Evolutionary conservation across 2,888 invertebrate genomes (phyloP).

Genomic region (Drosophila ustulata): DNA sequence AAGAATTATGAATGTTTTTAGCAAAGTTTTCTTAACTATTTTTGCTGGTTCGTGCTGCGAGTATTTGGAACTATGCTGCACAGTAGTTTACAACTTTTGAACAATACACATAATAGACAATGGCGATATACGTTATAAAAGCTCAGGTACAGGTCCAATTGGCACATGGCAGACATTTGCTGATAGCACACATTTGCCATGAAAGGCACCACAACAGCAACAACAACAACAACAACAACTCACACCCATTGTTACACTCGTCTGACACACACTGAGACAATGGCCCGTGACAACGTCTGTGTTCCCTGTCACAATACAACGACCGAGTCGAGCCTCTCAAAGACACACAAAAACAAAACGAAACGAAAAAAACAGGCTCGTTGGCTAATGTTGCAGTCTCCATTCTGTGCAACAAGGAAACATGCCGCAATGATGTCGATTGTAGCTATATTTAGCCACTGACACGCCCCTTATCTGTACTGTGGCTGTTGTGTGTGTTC

Average conservation of each 20-base stretch:
- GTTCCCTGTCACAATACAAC: constrained; percentile 31
- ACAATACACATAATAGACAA: constrained; percentile 54
- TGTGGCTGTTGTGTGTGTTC: background rate
- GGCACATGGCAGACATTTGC: constrained; percentile 32
- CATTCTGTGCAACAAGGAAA: constrained; percentile 16
- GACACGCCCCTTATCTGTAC: constrained; percentile 43
- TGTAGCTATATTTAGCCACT: constrained; percentile 45
- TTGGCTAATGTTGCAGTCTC: constrained; percentile 47
- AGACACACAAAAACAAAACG: constrained; percentile 41
- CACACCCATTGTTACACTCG: constrained; percentile 57
- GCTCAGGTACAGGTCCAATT: constrained; percentile 53
- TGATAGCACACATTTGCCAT: constrained; percentile 21
- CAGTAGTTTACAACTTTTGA: constrained; percentile 8
- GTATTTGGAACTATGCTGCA: constrained; percentile 18
- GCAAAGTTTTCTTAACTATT: constrained; percentile 3
- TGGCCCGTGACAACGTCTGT: constrained; percentile 12
- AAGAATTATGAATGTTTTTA: constrained; percentile 19
- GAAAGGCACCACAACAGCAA: constrained; percentile 15
- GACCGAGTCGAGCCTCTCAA: constrained; percentile 4
- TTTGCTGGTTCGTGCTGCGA: constrained; percentile 22
- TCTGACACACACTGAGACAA: constrained; percentile 55
- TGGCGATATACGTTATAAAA: constrained; percentile 33
- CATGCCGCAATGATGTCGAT: constrained; percentile 31
- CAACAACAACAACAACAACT: constrained; percentile 24
- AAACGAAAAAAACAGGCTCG: constrained; percentile 24